Evolutionary conservation across 2,113 vertebrate genomes (phyloP).

Genomic region (Gambusia affinis): DNA sequence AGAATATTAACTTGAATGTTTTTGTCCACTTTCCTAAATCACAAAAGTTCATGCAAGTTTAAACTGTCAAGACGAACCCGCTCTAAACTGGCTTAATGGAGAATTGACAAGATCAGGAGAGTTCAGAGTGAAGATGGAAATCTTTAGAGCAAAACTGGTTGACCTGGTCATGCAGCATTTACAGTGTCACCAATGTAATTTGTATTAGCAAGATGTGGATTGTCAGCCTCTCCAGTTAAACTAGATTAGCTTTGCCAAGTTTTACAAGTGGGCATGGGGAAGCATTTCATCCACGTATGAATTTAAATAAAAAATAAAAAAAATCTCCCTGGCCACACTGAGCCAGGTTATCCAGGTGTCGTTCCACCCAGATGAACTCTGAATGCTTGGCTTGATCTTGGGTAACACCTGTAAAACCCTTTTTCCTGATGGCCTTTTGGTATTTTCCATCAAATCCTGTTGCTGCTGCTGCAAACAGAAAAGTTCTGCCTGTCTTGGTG

Average conservation of each 20-base stretch:
- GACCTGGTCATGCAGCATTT: not conserved
- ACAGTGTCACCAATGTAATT: not conserved
- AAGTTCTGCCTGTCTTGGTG: slow-evolving; percentile 37
- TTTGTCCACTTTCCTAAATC: not conserved
- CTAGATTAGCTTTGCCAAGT: too few species aligned
- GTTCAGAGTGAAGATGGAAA: not conserved
- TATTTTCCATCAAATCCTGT: slow-evolving; percentile 18
- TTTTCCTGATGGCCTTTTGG: slow-evolving; percentile 22
- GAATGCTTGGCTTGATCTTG: slow-evolving; percentile 28
- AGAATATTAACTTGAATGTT: not conserved
- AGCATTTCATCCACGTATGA: not conserved
- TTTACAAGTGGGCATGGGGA: too few species aligned
- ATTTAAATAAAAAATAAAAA: not conserved
- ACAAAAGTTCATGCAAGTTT: not conserved
- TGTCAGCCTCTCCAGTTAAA: too few species aligned
- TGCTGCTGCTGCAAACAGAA: slow-evolving; percentile 14
- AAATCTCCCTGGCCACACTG: not conserved
- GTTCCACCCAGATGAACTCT: slow-evolving; percentile 16
- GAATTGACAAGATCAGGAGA: not conserved
- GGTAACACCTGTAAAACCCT: slow-evolving; percentile 33
- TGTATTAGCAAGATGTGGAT: not conserved
- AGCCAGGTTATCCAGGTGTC: not conserved
- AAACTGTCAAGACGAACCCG: not conserved
- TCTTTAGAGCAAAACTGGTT: not conserved
- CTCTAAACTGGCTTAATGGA: not conserved